Evolutionary conservation across 2,888 invertebrate species (phyloP).

Genomic region (Nomada ferruginata): DNA sequence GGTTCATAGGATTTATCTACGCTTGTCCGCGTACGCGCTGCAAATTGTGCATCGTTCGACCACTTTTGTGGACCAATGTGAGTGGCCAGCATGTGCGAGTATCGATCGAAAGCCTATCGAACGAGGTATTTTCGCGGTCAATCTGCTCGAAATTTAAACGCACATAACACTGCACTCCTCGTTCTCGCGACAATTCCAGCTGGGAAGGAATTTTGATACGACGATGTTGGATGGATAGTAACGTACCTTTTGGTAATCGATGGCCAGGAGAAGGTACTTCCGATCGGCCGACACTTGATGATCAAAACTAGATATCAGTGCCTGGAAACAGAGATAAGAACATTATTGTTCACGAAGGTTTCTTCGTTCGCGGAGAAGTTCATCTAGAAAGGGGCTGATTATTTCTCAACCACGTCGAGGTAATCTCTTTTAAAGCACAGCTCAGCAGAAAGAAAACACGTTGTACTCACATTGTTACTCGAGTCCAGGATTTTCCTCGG

Average conservation of each 20-base stretch:
- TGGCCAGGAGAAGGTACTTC: constrained; percentile 87
- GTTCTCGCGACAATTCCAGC: background rate
- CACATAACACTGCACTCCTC: constrained; percentile 15
- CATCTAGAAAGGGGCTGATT: background rate
- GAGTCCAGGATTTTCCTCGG: constrained; percentile 84
- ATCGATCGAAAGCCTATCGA: constrained; percentile 52
- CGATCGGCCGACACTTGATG: constrained; percentile 88
- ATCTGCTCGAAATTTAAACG: constrained; percentile 32
- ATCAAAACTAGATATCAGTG: constrained; percentile 84
- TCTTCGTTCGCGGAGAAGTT: no score
- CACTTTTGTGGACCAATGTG: constrained; percentile 16
- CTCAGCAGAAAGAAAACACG: background rate
- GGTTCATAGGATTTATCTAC: background rate
- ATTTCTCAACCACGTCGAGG: background rate
- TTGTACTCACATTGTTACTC: constrained; percentile 84
- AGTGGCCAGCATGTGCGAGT: constrained; percentile 33
- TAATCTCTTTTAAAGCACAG: background rate
- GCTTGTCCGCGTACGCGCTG: background rate
- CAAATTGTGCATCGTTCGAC: constrained; percentile 5
- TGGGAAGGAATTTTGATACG: no score
- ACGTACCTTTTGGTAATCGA: constrained; percentile 87
- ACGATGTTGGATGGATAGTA: background rate
- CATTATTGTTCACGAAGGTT: background rate
- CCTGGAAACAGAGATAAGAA: constrained; percentile 70
- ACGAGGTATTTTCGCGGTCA: constrained; percentile 39